Conservation (phyloP, 2,888 invertebrate species). For the Brenthis daphne region DNA sequence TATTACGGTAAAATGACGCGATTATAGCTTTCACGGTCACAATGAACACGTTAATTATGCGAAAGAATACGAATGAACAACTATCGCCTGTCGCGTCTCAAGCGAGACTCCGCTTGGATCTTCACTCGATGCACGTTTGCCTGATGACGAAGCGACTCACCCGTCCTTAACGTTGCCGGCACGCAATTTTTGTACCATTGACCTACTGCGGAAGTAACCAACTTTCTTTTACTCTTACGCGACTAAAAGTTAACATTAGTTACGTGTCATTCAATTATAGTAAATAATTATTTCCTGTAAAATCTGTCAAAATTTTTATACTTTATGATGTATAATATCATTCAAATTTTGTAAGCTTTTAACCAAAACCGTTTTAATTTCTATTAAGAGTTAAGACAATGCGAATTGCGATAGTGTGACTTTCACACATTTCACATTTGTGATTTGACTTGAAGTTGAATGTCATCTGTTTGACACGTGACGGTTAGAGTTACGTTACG, state of each 20-base stretch:
- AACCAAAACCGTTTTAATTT: slow-evolving; percentile 1
- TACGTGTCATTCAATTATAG: slow-evolving; percentile 31
- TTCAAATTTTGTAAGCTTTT: slow-evolving; percentile 12
- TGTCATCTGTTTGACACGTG: slow-evolving; percentile 25
- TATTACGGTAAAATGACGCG: slow-evolving; percentile 44
- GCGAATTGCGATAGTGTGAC: slow-evolving; percentile 9
- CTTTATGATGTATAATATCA: slow-evolving; percentile 13
- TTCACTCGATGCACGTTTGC: slow-evolving; percentile 41
- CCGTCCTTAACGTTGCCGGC: slow-evolving; percentile 57
- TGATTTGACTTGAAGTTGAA: neutral
- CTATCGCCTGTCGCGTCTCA: slow-evolving; percentile 51
- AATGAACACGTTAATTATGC: slow-evolving; percentile 33
- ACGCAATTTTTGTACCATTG: slow-evolving; percentile 65
- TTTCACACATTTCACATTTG: slow-evolving; percentile 2
- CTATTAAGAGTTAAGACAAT: neutral
- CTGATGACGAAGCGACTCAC: slow-evolving; percentile 54
- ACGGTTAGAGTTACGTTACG: slow-evolving; percentile 1
- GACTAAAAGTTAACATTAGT: slow-evolving; percentile 46
- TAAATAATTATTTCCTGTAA: neutral
- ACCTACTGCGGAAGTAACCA: slow-evolving; percentile 69
- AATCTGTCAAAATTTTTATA: neutral
- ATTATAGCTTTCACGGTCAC: slow-evolving; percentile 53
- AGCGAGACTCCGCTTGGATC: slow-evolving; percentile 37
- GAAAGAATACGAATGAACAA: slow-evolving; percentile 41
- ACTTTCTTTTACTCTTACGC: slow-evolving; percentile 71